These are phyloP conservation scores for Hystrix cristata DNA, from an alignment of 2,113 vertebrate genomes.

Conservation along the genomic window DNA sequence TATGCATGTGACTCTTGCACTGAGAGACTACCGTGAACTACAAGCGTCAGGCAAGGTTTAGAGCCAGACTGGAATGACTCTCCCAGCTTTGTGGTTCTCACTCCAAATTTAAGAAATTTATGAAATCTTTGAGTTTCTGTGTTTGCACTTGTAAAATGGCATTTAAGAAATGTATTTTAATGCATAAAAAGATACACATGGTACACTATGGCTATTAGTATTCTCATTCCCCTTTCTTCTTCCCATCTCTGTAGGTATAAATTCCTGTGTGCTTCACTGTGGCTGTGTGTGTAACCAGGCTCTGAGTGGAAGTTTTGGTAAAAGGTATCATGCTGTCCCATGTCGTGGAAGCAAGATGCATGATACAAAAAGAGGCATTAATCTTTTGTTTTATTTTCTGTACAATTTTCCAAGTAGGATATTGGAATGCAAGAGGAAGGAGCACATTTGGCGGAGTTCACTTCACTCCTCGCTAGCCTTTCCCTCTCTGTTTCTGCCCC, in stretches of 20 bases:
- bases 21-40: background rate
- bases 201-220: fast-evolving
- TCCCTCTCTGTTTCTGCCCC: background rate
- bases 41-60: background rate
- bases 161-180: background rate
- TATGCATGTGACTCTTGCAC: no score
- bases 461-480: background rate
- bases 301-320: background rate
- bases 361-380: background rate
- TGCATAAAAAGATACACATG: background rate
- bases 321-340: fast-evolving
- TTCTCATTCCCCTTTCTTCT: background rate
- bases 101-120: background rate
- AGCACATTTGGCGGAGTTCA: background rate
- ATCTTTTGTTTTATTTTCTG: background rate
- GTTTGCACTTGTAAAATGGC: background rate
- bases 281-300: background rate
- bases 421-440: background rate
- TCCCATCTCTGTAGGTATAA: background rate
- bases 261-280: background rate
- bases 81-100: background rate
- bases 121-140: background rate
- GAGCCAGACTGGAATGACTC: background rate
- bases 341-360: background rate
- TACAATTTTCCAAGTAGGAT: background rate